A percentile compares a stretch with the other conserved stretches of the same genome.
phyloP scores from a whole-genome alignment of 2,797 vertebrate genomes.

The Danio choprae region DNA sequence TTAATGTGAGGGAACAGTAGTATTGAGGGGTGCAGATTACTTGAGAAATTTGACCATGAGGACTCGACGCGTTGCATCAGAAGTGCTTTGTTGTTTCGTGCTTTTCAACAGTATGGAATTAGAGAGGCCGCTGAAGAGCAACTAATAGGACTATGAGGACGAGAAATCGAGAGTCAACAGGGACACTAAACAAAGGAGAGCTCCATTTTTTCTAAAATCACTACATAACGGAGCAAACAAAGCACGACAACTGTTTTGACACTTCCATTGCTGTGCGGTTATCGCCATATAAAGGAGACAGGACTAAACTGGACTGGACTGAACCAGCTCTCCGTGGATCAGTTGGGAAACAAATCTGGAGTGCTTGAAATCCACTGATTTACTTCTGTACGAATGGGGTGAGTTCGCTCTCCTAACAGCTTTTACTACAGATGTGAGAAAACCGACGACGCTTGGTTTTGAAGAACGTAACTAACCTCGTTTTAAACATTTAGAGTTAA shows the following conservation, averaged over 20 bases:
- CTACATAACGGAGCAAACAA: conserved; percentile 36
- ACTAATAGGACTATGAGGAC: conserved; percentile 36
- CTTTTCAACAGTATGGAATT: neutral
- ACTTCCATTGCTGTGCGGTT: neutral
- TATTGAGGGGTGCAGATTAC: conserved; percentile 19
- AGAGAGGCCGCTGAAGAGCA: neutral
- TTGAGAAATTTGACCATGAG: conserved; percentile 31
- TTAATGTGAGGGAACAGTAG: conserved; percentile 11
- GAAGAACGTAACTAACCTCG: neutral
- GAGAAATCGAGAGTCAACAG: conserved; percentile 12
- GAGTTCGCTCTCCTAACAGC: conserved; percentile 32
- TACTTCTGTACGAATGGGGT: conserved; percentile 54
- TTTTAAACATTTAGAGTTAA: neutral
- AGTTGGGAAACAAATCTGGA: neutral
- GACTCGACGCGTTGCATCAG: neutral
- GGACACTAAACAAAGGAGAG: conserved; percentile 39
- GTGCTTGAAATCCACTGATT: conserved; percentile 8
- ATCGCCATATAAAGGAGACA: conserved; percentile 6
- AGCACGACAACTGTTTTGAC: conserved; percentile 28
- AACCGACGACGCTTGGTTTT: neutral
- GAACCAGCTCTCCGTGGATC: neutral
- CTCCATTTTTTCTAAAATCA: conserved; percentile 16
- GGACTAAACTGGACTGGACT: neutral
- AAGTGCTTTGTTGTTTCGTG: neutral
- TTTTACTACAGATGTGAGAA: neutral